A percentile compares a stretch with the other conserved stretches of the same genome.
These are phyloP conservation scores for Sminthurides aquaticus DNA, from an alignment of 2,888 invertebrate genomes.

Conservation along the genomic window DNA sequence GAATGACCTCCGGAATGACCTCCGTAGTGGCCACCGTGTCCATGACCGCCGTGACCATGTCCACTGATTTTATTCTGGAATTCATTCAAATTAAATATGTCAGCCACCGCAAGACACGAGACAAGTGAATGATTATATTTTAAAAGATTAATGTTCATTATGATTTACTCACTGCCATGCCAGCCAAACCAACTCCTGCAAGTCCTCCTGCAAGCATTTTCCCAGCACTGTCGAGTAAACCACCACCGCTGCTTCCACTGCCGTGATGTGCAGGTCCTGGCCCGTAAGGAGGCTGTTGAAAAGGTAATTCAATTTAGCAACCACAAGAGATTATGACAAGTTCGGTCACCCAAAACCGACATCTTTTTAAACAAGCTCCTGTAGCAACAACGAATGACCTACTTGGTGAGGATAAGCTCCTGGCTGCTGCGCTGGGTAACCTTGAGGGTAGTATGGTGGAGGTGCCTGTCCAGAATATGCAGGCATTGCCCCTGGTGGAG, in stretches of 20 bases:
- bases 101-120: background rate
- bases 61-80: conserved; percentile 36
- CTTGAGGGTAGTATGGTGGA: conserved; percentile 37
- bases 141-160: too few relatives aligned
- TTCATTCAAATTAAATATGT: background rate
- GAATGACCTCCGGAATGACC: conserved; percentile 19
- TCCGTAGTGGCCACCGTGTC: conserved; percentile 18
- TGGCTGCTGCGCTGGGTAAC: conserved; percentile 15
- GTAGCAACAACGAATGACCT: too few relatives aligned
- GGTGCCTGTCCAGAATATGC: conserved; percentile 34
- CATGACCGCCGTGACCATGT: conserved; percentile 24
- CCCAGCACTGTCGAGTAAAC: conserved; percentile 30
- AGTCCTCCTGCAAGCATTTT: conserved; percentile 35
- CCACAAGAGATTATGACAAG: too few relatives aligned
- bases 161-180: conserved; percentile 32
- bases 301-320: too few relatives aligned
- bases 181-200: conserved; percentile 37
- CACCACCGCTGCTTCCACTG: conserved; percentile 18
- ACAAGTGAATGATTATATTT: background rate
- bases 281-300: conserved; percentile 18
- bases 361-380: too few relatives aligned
- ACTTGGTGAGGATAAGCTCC: conserved; percentile 25
- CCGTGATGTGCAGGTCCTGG: conserved; percentile 13
- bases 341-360: too few relatives aligned
- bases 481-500: conserved; percentile 8